Evolutionary conservation across 1,140 invertebrate genomes (phyloP).

Genomic region (Cardiocondyla obscurior): DNA sequence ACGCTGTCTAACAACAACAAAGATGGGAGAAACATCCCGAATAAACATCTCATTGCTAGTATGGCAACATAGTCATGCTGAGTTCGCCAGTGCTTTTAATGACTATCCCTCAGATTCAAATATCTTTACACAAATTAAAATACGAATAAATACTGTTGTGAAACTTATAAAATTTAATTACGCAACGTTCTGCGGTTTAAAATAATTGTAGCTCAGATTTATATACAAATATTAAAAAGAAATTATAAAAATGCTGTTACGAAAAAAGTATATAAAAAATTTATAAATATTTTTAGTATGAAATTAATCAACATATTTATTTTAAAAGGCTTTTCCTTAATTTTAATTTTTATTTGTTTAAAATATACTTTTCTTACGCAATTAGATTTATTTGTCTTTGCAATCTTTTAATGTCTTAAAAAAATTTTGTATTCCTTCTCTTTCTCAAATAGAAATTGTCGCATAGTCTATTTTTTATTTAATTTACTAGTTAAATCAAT

Average conservation of each 20-base stretch:
- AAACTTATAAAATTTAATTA: slow-evolving; percentile 12
- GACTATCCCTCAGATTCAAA: slow-evolving; percentile 3
- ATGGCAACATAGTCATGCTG: slow-evolving; percentile 44
- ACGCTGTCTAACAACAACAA: slow-evolving; percentile 39
- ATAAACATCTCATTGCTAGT: slow-evolving; percentile 16
- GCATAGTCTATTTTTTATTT: not conserved
- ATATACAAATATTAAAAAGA: not conserved
- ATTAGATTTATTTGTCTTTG: not conserved
- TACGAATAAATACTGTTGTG: not conserved
- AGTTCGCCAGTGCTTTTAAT: slow-evolving; percentile 44
- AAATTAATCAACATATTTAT: not conserved
- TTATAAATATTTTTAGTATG: not conserved
- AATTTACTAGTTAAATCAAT: too few species aligned
- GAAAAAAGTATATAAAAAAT: not conserved
- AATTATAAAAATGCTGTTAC: not conserved
- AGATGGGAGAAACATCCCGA: slow-evolving; percentile 8
- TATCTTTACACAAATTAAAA: slow-evolving; percentile 19
- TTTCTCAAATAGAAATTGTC: not conserved
- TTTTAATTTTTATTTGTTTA: slow-evolving; percentile 8
- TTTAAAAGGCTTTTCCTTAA: not conserved
- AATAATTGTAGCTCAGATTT: not conserved
- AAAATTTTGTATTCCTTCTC: not conserved
- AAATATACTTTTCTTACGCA: not conserved
- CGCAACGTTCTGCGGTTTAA: not conserved
- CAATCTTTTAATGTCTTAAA: not conserved